Conservation (phyloP, 2,113 vertebrate species). For the Mobula birostris region DNA sequence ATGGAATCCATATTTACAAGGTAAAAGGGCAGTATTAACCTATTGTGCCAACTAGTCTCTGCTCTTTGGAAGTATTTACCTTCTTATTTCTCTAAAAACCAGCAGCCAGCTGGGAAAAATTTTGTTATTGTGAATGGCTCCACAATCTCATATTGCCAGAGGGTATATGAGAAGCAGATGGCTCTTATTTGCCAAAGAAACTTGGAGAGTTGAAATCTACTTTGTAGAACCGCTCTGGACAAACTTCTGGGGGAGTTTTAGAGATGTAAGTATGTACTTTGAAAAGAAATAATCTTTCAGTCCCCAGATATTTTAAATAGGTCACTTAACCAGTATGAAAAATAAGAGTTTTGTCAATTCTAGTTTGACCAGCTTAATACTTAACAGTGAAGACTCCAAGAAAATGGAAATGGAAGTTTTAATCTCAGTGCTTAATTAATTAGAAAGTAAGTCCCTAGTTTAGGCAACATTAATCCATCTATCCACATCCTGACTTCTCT, state of each 20-base stretch:
- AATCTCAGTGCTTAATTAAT: too few species aligned
- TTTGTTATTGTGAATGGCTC: neutral
- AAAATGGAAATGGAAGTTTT: too few species aligned
- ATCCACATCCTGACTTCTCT: too few species aligned
- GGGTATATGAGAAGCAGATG: neutral
- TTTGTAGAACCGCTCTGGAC: neutral
- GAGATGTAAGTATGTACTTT: neutral
- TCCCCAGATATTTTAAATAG: too few species aligned
- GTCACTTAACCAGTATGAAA: too few species aligned
- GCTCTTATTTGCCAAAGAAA: slow-evolving; percentile 6
- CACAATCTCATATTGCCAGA: neutral
- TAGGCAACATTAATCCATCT: too few species aligned
- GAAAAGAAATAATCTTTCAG: too few species aligned
- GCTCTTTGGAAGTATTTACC: neutral
- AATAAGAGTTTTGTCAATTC: too few species aligned
- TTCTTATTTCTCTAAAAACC: neutral
- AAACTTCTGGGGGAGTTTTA: neutral
- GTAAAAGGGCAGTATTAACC: neutral
- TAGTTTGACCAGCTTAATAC: too few species aligned
- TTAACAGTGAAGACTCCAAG: too few species aligned
- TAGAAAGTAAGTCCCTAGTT: too few species aligned
- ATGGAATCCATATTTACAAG: neutral
- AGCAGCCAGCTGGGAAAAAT: neutral
- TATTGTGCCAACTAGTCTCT: neutral
- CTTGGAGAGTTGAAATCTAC: neutral